These are phyloP conservation scores for Megastigmus dorsalis DNA, from an alignment of 2,888 invertebrate genomes.

Conservation along the genomic window DNA sequence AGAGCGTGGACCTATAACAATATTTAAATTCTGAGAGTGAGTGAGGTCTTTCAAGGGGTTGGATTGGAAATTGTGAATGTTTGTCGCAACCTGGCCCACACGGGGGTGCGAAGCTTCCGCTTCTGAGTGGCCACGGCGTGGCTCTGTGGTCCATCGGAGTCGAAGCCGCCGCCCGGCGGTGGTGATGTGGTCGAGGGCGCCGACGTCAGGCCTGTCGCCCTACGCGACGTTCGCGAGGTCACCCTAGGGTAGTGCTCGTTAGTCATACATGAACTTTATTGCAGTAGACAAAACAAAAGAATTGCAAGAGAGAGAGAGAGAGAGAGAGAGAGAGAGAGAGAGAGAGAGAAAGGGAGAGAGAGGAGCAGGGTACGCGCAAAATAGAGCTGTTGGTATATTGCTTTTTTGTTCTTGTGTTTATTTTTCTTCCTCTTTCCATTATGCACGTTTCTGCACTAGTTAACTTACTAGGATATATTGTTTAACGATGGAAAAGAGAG, in stretches of 20 bases:
- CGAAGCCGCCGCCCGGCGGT: conserved; percentile 68
- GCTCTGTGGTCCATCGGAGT: conserved; percentile 74
- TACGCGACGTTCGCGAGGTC: conserved; percentile 74
- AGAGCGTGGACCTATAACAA: background rate
- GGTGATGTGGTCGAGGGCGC: conserved; percentile 60
- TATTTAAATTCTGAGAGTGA: background rate
- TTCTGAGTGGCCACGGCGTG: conserved; percentile 78
- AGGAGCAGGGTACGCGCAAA: too few relatives aligned
- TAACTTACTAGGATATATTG: too few relatives aligned
- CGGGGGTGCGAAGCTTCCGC: conserved; percentile 87
- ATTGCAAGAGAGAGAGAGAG: background rate
- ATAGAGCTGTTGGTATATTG: too few relatives aligned
- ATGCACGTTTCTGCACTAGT: too few relatives aligned
- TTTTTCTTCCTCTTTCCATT: too few relatives aligned
- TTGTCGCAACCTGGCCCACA: conserved; percentile 86
- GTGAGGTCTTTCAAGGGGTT: background rate
- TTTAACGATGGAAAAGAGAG: too few relatives aligned
- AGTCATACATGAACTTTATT: conserved; percentile 62
- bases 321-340: background rate
- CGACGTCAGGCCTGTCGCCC: conserved; percentile 75
- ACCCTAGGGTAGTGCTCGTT: conserved; percentile 73
- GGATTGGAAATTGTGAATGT: conserved; percentile 67
- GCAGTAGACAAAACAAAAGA: conserved; percentile 19
- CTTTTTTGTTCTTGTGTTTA: too few relatives aligned
- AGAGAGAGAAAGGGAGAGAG: too few relatives aligned